Base-by-base conservation (phyloP, 2,888 invertebrate species). In the Drosophila bunnanda region DNA sequence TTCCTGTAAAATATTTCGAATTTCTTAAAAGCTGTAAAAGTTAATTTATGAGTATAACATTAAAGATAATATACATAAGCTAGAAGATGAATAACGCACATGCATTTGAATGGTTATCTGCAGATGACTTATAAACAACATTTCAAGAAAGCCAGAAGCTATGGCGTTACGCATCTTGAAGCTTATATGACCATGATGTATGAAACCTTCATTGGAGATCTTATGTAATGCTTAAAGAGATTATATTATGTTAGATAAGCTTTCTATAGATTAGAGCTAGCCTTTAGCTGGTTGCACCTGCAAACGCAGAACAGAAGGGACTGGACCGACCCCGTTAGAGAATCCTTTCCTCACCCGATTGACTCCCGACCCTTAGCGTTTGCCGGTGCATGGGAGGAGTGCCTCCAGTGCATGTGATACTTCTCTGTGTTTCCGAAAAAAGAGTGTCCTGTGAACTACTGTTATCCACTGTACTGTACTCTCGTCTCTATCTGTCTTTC, bases 321-420 rank as follows among this genome's bases (percentile, higher is more conserved):
- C 38, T 12, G 58, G 38, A 43, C 44, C 57, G 34, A 48, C 39
- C 25, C 64, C 46, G 10, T 28, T 28, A 28, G 10, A 20, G 17
- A n/a, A 34, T 58, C 34, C 46, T 28, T 12, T 25, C 71, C 67
- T 13, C 7, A 41, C 17, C 13, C 32, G 22, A 34, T 55, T 46
- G 41, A 52, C 22, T 39, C 69, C 48, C 30, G 22, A 70, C 73
- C 39, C 43, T 53, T 43, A 61, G 67, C 59, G 67, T 68, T 46
- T 70, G 71, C 72, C 72, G 60, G 53, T 76, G 89, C 89, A 83
- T 88, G 89, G 69, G 78, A 78, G 53, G 81, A 46, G 46, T 6
- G 46, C 74, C 46, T 46, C 46, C 46, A 46, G 76, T 53, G 53
- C 75, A 32, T 62, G 76, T 22, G 32, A 32, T 54, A 54, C 15